Conservation (phyloP, 2,888 invertebrate species). For the Spisula subtruncata region DNA sequence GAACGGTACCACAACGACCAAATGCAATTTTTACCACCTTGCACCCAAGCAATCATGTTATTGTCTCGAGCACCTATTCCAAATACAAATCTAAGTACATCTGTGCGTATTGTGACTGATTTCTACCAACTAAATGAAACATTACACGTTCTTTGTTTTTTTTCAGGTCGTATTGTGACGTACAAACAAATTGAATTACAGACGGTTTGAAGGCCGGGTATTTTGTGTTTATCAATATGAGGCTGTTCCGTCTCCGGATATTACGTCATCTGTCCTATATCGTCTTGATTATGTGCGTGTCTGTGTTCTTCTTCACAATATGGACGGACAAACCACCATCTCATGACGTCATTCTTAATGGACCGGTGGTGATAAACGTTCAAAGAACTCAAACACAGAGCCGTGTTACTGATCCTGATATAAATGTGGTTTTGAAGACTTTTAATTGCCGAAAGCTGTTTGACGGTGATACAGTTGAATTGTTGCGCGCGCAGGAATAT, state of each 20-base stretch:
- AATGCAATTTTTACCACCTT: too few species aligned
- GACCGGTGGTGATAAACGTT: slow-evolving; percentile 44
- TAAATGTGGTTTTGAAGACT: slow-evolving; percentile 15
- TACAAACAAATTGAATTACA: background rate
- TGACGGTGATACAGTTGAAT: slow-evolving; percentile 65
- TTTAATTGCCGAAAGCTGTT: slow-evolving; percentile 71
- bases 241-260: slow-evolving; percentile 11
- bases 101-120: too few species aligned
- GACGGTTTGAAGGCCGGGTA: background rate
- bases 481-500: slow-evolving; percentile 52
- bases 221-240: slow-evolving; percentile 9
- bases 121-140: too few species aligned
- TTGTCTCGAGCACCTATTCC: too few species aligned
- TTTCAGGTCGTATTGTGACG: background rate
- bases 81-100: too few species aligned
- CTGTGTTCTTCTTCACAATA: slow-evolving; percentile 42
- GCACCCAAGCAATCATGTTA: too few species aligned
- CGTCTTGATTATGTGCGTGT: slow-evolving; percentile 47
- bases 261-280: slow-evolving; percentile 34
- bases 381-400: background rate
- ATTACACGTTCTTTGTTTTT: background rate
- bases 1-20: too few species aligned
- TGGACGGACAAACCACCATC: slow-evolving; percentile 52
- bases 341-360: slow-evolving; percentile 50
- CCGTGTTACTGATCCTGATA: slow-evolving; percentile 24